Evolutionary conservation across 1,140 invertebrate genomes (phyloP).

Genomic region (Leptinotarsa undecemlineata): DNA sequence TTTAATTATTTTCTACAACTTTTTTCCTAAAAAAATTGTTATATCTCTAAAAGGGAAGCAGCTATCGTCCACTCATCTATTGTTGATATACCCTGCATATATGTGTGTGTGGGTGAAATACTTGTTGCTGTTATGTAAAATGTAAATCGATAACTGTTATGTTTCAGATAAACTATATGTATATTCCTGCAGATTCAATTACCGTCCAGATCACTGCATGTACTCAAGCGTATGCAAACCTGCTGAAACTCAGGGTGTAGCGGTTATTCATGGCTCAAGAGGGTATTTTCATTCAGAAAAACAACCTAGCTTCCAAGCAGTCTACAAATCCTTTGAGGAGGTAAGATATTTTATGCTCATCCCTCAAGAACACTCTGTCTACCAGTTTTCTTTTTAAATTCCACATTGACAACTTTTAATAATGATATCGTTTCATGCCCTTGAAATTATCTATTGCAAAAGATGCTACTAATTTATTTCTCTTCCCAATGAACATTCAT

Average conservation of each 20-base stretch:
- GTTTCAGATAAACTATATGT: conserved; percentile 75
- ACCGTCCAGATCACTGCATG: conserved; percentile 93
- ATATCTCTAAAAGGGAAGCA: too few species aligned
- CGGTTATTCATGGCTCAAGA: conserved; percentile 87
- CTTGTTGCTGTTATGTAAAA: too few species aligned
- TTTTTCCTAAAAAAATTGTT: too few species aligned
- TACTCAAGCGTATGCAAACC: conserved; percentile 83
- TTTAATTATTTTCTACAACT: too few species aligned
- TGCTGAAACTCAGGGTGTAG: conserved; percentile 76
- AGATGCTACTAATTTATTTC: too few species aligned
- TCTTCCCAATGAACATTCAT: too few species aligned
- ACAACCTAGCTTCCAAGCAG: conserved; percentile 82
- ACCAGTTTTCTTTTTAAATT: too few species aligned
- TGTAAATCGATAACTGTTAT: background rate
- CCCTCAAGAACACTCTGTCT: too few species aligned
- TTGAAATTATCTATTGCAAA: too few species aligned
- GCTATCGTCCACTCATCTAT: background rate
- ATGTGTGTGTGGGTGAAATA: too few species aligned
- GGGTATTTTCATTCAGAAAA: conserved; percentile 82
- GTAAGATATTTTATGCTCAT: conserved; percentile 47
- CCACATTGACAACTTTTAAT: too few species aligned
- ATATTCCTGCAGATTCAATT: conserved; percentile 88
- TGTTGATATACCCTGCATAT: background rate
- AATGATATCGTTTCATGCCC: too few species aligned
- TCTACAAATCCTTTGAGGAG: conserved; percentile 73